Base-by-base conservation (phyloP, 2,888 invertebrate species). In the Ectemnius lituratus region DNA sequence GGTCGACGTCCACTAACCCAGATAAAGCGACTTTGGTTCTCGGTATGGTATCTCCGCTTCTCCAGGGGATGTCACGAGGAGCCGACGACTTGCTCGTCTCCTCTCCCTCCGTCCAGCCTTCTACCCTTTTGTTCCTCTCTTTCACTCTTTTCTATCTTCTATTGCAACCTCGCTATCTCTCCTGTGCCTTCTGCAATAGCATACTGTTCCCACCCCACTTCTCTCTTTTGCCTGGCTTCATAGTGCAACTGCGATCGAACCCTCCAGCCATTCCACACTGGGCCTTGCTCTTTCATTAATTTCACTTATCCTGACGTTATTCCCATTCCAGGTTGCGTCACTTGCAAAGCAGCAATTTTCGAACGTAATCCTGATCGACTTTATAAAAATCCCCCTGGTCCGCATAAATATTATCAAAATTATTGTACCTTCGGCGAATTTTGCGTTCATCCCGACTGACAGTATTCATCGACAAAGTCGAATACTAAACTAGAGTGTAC, bases 1-100 rank as follows among this genome's bases (percentile, higher is more conserved):
- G 79, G 78, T 82, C 78, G 80, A 79, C 83, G 82, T 85, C 84
- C 83, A 83, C 84, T 85, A 85, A 86, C 84, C 85, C 80, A 85
- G 84, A 87, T 86, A 85, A 81, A 80, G 76, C 77, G 83, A 85
- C 84, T 86, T 71, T 75, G 81, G 79, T 81, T 78, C 80, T 81
- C 73, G 81, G 80, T 84, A 78, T 81, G 84, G 83, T 84, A 83
- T 87, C 85, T 81, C 79, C 76, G 73, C 78, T 80, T 74, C 79
- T 86, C 74, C 73, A 76, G 76, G 65, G 76, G 79, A 75, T 77
- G 79, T 74, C 78, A 62, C 72, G 77, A 79, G 73, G 74, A 70
- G 76, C 70, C 73, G 74, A 70, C 80, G 66, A 81, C 76, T 79
- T 47, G 59, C 23, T 59, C 72, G 18, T 52, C 47, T 58, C 58